Evolutionary conservation across 2,888 invertebrate species (phyloP), one percentile per base, ranked within the genome.

Genomic region (Griposia aprilina): DNA sequence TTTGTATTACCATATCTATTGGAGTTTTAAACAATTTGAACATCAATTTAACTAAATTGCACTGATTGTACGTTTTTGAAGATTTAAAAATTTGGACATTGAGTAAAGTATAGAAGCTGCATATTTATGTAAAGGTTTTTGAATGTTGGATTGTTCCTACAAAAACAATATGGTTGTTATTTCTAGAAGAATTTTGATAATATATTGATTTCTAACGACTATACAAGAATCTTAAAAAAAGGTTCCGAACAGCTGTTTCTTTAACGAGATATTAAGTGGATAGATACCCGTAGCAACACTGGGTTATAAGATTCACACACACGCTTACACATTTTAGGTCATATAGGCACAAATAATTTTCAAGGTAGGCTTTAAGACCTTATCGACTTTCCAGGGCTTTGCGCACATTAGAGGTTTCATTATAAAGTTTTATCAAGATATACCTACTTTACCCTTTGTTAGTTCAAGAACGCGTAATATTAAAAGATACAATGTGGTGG

Each of bases 301-400:
- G 11, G 1, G 11, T 20, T 26, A 62, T 17, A 65, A 45, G 26
- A 57, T 60, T 59, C 52, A 50, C 36, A 45, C 55, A 59, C 48
- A 15, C n/a, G 23, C 13, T 11, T 36, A 36, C 50, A 59, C 13
- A 60, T 60, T 30, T 10, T 13, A 50, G 55, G 15, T 55, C 15
- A 57, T 50, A 67, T 30, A 55, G 4, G 8, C 20, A 66, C 6
- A 75, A 62, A 75, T 67, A n/a, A 82, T 62, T n/a, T 36, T 41
- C 30, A 68, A 76, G 50, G 41, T 63, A 63, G 17, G 50, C 50
- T 59, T 30, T 45, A 71, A 36, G 17, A 73, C 59, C 65, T 73
- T 80, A 80, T 82, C 76, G 60, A 55, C 41, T 76, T 76, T 82
- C 67, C 82, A 76, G 76, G 67, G 67, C 76, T 76, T 82, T 76